Conservation (phyloP, 1,140 invertebrate species). For the Bombus balteatus region DNA sequence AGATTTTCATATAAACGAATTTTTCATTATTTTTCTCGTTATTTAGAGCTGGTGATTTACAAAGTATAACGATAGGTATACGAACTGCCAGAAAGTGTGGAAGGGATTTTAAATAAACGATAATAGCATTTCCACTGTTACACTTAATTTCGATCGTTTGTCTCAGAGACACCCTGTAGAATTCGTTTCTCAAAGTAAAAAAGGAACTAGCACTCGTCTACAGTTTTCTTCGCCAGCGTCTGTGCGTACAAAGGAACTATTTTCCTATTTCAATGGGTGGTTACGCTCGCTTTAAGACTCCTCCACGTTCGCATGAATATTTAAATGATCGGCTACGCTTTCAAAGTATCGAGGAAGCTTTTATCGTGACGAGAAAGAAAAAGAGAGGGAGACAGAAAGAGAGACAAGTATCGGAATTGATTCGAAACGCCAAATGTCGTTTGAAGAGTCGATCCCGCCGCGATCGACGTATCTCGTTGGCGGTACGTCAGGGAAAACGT, state of each 20-base stretch:
- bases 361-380: background rate
- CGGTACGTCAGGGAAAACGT: background rate
- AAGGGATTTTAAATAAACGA: too few species aligned
- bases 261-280: background rate
- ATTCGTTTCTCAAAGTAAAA: too few species aligned
- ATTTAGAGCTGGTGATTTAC: too few species aligned
- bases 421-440: background rate
- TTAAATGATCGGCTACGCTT: slow-evolving; percentile 14
- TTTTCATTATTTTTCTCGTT: too few species aligned
- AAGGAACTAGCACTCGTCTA: background rate
- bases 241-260: background rate
- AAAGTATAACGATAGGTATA: too few species aligned
- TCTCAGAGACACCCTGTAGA: background rate
- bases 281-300: background rate
- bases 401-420: background rate
- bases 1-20: too few species aligned
- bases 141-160: too few species aligned
- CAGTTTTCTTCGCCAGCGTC: background rate
- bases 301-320: slow-evolving; percentile 7
- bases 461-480: background rate
- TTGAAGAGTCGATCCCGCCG: background rate
- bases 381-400: too few species aligned
- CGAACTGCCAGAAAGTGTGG: too few species aligned
- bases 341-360: background rate
- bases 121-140: too few species aligned